Conservation (phyloP, 1,140 invertebrate genomes). For the Vanessa atalanta region DNA sequence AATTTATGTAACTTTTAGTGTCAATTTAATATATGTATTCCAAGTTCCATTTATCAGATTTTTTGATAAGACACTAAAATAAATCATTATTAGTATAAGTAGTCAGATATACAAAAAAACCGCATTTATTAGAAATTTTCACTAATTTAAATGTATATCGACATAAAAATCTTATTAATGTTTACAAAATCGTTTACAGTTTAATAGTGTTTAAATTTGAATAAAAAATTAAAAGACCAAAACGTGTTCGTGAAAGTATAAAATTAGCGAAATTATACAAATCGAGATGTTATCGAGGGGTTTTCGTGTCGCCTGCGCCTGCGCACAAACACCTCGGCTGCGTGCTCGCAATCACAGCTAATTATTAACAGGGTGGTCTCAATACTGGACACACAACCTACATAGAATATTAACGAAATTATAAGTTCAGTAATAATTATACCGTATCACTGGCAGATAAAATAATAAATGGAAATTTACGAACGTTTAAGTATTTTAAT, state of each 20-base stretch:
- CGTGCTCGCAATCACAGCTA: constrained; percentile 31
- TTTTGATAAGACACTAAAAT: neutral
- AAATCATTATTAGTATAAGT: too few relatives aligned
- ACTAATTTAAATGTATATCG: neutral
- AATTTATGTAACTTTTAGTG: too few relatives aligned
- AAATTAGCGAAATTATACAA: constrained; percentile 52
- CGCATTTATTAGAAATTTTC: neutral
- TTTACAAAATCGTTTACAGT: constrained; percentile 35
- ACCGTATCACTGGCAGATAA: neutral
- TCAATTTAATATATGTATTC: too few relatives aligned
- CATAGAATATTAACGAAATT: constrained; percentile 11
- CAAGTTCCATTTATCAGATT: neutral
- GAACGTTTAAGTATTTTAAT: neutral
- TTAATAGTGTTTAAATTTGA: constrained; percentile 37
- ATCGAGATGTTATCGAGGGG: constrained; percentile 39
- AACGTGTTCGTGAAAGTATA: constrained; percentile 34
- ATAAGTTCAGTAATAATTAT: neutral
- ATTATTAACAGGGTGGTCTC: constrained; percentile 40
- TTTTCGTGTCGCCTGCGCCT: constrained; percentile 32
- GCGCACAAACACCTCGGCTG: constrained; percentile 1
- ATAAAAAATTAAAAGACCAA: constrained; percentile 34
- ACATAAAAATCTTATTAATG: constrained; percentile 2
- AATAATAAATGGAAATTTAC: constrained; percentile 2
- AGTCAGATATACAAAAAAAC: neutral
- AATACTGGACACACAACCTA: neutral